phyloP scores from a whole-genome alignment of 1,140 invertebrate genomes.

The Camponotus pennsylvanicus region DNA sequence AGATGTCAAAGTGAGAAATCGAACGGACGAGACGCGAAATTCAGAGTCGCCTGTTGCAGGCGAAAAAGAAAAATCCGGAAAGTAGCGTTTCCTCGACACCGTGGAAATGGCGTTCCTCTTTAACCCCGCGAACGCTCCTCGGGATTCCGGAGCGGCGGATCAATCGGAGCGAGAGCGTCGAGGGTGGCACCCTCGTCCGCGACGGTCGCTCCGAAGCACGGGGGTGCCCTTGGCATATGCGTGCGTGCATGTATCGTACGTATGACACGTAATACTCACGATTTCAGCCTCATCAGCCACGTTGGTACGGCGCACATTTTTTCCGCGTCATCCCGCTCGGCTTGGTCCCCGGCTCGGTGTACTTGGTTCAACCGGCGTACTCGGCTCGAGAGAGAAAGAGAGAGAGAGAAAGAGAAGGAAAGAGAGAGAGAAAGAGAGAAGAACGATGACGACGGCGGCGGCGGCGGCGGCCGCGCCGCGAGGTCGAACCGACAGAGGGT shows the following conservation, averaged over 20 bases:
- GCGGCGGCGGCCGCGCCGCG: conserved; percentile 11
- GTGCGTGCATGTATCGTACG: not conserved
- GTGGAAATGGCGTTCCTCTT: not conserved
- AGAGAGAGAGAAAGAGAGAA: too few relatives aligned
- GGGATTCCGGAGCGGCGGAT: conserved; percentile 40
- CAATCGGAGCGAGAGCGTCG: conserved; percentile 41
- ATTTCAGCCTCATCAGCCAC: conserved; percentile 84
- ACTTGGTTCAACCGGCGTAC: conserved; percentile 1
- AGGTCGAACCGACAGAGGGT: conserved; percentile 13
- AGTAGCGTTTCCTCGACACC: not conserved
- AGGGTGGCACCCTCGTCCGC: conserved; percentile 40
- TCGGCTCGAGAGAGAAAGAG: conserved; percentile 46
- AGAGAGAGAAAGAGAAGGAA: not conserved
- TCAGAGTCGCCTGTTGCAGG: not conserved
- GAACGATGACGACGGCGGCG: not conserved
- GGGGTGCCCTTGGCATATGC: conserved; percentile 24
- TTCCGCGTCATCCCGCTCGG: conserved; percentile 79
- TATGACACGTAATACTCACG: conserved; percentile 78
- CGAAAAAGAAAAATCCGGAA: not conserved
- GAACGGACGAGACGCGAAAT: not conserved
- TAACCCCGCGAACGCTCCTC: not conserved
- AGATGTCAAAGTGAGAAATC: not conserved
- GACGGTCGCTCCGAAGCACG: not conserved
- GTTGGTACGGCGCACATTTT: conserved; percentile 80
- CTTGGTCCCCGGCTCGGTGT: conserved; percentile 12